Conservation (phyloP, 2,797 vertebrate species). For the Urophycis tenuis region DNA sequence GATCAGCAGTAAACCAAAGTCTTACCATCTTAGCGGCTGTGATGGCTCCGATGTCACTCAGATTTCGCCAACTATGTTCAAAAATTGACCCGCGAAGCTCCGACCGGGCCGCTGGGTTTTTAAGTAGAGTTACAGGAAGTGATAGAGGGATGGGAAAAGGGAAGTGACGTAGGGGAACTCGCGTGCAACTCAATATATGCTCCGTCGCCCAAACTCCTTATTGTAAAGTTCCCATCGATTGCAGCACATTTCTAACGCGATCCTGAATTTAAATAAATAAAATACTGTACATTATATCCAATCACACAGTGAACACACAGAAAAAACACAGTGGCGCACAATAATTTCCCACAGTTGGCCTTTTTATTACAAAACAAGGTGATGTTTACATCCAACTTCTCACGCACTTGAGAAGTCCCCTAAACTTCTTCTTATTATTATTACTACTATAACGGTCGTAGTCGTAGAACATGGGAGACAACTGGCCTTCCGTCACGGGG, state of each 20-base stretch:
- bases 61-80: conserved; percentile 63
- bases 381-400: no score
- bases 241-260: background rate
- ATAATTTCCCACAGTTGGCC: background rate
- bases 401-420: no score
- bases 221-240: background rate
- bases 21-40: conserved; percentile 72
- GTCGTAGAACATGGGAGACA: no score
- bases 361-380: no score
- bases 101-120: conserved; percentile 34
- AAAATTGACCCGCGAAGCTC: conserved; percentile 64
- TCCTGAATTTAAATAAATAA: background rate
- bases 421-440: no score
- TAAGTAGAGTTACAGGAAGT: conserved; percentile 57
- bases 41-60: conserved; percentile 69
- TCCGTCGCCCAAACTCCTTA: background rate
- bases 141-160: conserved; percentile 13
- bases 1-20: accelerated
- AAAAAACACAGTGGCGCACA: background rate
- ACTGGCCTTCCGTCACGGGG: background rate
- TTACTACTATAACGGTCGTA: no score
- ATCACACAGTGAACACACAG: background rate
- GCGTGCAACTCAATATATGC: background rate
- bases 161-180: background rate
- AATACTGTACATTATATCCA: background rate